These are phyloP conservation scores for Drosophila borealis DNA, from an alignment of 2,888 invertebrate genomes.

Conservation along the genomic window DNA sequence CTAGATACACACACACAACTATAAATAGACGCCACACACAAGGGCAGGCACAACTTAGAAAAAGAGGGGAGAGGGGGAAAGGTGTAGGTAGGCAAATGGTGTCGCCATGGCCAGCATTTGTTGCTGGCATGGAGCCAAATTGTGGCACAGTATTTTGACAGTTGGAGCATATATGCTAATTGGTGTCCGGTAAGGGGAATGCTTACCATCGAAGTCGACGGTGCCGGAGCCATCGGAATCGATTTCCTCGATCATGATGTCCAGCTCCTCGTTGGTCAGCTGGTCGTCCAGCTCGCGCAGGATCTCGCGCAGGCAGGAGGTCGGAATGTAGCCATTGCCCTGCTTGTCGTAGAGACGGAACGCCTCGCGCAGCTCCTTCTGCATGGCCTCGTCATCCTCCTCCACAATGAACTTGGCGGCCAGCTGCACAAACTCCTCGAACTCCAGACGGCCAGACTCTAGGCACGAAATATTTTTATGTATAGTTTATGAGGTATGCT, in stretches of 20 bases:
- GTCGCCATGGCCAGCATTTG: slow-evolving; percentile 36
- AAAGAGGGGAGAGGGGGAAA: not conserved
- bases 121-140: slow-evolving; percentile 52
- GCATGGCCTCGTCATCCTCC: slow-evolving; percentile 98
- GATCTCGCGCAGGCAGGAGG: slow-evolving; percentile 96
- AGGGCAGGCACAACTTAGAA: slow-evolving; percentile 13
- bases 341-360: slow-evolving; percentile 99
- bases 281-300: slow-evolving; percentile 98
- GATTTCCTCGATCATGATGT: slow-evolving; percentile 99
- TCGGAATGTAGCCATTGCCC: slow-evolving; percentile 98
- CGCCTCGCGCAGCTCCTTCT: slow-evolving; percentile 98
- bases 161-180: too few species aligned
- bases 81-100: slow-evolving; percentile 10
- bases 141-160: slow-evolving; percentile 30
- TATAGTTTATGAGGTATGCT: not conserved
- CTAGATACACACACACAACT: slow-evolving; percentile 10
- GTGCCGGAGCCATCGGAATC: slow-evolving; percentile 99
- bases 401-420: slow-evolving; percentile 99
- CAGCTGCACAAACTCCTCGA: slow-evolving; percentile 97
- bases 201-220: slow-evolving; percentile 98
- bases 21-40: slow-evolving; percentile 37
- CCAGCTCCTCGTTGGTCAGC: slow-evolving; percentile 96
- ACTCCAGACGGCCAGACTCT: slow-evolving; percentile 98
- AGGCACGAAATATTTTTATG: not conserved
- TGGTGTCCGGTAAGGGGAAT: not conserved